Evolutionary conservation across 1,140 invertebrate genomes (phyloP), one percentile per base, ranked within the genome.

Genomic region (Akabosia matsudoensis): DNA sequence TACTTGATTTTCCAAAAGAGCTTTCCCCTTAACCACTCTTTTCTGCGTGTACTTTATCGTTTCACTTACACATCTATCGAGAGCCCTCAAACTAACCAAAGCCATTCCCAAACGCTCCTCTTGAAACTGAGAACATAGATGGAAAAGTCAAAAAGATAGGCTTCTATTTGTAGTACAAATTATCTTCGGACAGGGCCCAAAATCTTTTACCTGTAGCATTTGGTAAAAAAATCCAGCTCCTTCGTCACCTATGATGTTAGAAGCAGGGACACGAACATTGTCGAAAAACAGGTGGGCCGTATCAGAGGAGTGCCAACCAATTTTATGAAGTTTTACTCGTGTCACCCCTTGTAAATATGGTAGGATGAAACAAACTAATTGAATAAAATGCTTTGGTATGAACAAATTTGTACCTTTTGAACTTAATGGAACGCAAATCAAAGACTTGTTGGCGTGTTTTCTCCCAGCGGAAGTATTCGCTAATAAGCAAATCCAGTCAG

Each of bases 211-310:
- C 82, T 90, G 89, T 31, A 88, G 33, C 89, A 90, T 90, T 82
- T 89, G 88, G 81, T 90, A 90, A 0, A 85, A 83, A 81, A 90
- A 90, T 1, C 89, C 89, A 78, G 83, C 82, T 24, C 88, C 88
- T 82, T 88, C 87, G 76, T 90, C 87, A n/a, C 89, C 89, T 73
- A 90, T 89, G 13, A 89, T 84, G 81, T 89, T 83, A 51, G 81
- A 83, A 14, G 82, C 81, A 4, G 89, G 88, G 0, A 90, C 86
- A 26, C 85, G 82, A 16, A 88, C 87, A 84, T 90, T 86, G 70
- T 90, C 89, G 83, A 90, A 89, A 79, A 85, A 89, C 37, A 89
- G 84, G 82, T 88, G 84, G n/a, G 86, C 88, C 13, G 88, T 90
- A 82, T 90, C 89, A 22, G 88, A 89, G 74, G 82, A 83, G 52